A percentile compares a stretch with the other conserved stretches of the same genome.
phyloP scores from a whole-genome alignment of 2,888 invertebrate genomes.

The Lydus trimaculatus region DNA sequence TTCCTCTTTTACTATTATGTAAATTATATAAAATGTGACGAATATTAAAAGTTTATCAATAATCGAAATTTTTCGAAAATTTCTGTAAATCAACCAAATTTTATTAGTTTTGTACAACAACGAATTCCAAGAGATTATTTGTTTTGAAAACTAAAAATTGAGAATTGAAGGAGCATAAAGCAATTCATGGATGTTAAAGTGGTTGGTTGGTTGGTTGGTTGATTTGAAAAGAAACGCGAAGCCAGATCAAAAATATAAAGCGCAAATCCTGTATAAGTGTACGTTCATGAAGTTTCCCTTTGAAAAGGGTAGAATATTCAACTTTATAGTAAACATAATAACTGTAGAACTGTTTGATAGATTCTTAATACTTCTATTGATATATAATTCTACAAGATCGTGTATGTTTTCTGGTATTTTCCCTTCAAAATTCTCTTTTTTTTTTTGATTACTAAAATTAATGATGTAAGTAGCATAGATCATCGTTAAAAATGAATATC shows the following conservation, averaged over 20 bases:
- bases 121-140: conserved; percentile 17
- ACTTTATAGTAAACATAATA: not conserved
- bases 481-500: conserved; percentile 48
- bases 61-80: not conserved
- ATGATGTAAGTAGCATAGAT: conserved; percentile 23
- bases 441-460: conserved; percentile 20
- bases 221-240: conserved; percentile 16
- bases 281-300: not conserved
- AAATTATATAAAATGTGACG: conserved; percentile 24
- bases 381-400: not conserved
- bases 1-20: conserved; percentile 26
- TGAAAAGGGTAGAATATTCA: not conserved
- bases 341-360: not conserved
- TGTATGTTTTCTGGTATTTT: not conserved
- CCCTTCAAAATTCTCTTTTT: not conserved
- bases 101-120: not conserved
- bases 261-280: conserved; percentile 23
- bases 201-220: conserved; percentile 13
- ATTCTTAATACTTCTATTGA: not conserved
- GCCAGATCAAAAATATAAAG: conserved; percentile 24
- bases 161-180: conserved; percentile 16
- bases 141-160: conserved; percentile 16
- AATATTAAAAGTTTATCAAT: conserved; percentile 2
- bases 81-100: no score
- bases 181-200: conserved; percentile 21